Conservation (phyloP, 2,113 vertebrate species). For the Hipposideros armiger region DNA sequence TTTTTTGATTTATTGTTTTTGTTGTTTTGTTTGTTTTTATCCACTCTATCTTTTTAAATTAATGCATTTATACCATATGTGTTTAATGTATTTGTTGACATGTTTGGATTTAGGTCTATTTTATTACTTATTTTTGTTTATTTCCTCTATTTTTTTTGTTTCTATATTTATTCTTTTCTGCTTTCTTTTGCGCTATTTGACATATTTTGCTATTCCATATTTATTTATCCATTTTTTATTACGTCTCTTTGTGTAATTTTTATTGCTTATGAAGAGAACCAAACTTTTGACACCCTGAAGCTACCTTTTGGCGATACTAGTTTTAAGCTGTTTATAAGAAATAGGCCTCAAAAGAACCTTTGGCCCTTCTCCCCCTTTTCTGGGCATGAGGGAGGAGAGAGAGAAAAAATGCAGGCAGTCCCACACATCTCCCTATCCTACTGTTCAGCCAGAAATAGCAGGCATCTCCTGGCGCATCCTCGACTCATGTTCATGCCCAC, state of each 20-base stretch:
- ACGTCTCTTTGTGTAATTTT: neutral
- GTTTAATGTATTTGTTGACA: neutral
- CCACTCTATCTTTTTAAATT: neutral
- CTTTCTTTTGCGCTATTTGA: neutral
- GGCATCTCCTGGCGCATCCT: neutral
- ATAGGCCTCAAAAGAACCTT: too few species aligned
- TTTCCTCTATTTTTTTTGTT: neutral
- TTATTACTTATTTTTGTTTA: neutral
- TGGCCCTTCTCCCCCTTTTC: too few species aligned
- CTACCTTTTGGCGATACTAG: too few species aligned
- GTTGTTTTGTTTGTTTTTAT: neutral
- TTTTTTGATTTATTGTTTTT: neutral
- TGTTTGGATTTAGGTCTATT: neutral
- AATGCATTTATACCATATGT: neutral
- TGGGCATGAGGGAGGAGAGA: neutral
- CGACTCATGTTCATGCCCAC: neutral
- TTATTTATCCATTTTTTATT: neutral
- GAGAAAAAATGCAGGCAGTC: neutral
- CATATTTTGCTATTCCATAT: neutral
- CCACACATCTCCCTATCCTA: neutral
- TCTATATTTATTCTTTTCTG: neutral
- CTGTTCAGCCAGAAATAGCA: neutral
- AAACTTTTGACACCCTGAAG: too few species aligned
- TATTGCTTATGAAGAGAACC: neutral
- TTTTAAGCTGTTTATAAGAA: too few species aligned